Evolutionary conservation across 2,797 vertebrate species (phyloP).

Genomic region (Taenioides sp.): DNA sequence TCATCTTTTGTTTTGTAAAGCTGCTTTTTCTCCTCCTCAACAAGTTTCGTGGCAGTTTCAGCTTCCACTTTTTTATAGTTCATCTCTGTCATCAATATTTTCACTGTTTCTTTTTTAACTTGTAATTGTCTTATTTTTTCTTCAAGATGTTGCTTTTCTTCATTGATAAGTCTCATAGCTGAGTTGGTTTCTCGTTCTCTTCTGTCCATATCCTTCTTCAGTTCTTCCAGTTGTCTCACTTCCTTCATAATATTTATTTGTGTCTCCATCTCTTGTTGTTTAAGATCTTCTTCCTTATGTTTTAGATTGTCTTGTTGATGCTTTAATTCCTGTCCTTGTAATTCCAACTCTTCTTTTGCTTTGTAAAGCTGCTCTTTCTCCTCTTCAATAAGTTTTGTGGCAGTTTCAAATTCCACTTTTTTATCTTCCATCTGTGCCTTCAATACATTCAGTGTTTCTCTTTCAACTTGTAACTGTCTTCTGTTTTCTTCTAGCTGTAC

Average conservation of each 20-base stretch:
- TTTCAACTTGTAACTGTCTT: too few species aligned
- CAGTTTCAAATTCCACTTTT: too few species aligned
- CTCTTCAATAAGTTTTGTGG: too few species aligned
- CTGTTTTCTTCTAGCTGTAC: not conserved
- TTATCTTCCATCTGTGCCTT: too few species aligned
- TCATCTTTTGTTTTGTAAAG: not conserved
- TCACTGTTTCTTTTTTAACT: not conserved
- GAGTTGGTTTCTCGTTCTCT: not conserved
- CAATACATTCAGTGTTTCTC: too few species aligned
- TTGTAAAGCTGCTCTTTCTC: too few species aligned
- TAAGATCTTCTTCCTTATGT: too few species aligned
- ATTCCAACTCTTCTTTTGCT: too few species aligned
- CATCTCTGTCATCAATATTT: not conserved
- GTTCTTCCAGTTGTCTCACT: too few species aligned
- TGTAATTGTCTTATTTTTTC: not conserved
- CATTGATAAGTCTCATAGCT: not conserved
- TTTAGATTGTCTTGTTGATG: too few species aligned
- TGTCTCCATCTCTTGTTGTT: too few species aligned
- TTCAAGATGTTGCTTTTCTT: slow-evolving; percentile 3
- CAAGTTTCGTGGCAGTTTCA: not conserved
- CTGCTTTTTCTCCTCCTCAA: not conserved
- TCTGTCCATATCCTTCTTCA: not conserved
- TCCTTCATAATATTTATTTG: not conserved
- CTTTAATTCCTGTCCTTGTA: too few species aligned
- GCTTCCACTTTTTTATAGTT: not conserved